A percentile compares a stretch with the other conserved stretches of the same genome.
Conservation (phyloP, 2,888 invertebrate genomes). For the Eupithecia inturbata region DNA sequence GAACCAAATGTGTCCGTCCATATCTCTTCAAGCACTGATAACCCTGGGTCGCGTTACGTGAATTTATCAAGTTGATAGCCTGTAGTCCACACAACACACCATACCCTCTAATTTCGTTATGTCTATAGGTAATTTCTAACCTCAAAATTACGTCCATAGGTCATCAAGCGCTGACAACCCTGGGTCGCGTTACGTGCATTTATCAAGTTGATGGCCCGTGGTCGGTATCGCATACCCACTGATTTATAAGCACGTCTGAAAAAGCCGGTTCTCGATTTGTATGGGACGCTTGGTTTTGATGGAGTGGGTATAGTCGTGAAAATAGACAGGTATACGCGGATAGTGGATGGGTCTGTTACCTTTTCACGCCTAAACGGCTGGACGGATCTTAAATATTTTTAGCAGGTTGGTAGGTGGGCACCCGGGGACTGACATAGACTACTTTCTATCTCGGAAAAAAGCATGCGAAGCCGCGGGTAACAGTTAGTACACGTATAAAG, state of each 20-base stretch:
- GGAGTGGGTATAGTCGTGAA: conserved; percentile 21
- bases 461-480: too few species aligned
- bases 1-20: neutral
- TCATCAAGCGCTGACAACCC: conserved; percentile 24
- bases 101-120: conserved; percentile 11
- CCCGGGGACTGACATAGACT: too few species aligned
- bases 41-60: conserved; percentile 58
- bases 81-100: conserved; percentile 27
- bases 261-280: conserved; percentile 65
- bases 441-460: too few species aligned
- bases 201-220: conserved; percentile 71
- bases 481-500: too few species aligned
- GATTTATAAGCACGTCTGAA: conserved; percentile 73
- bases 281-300: conserved; percentile 39
- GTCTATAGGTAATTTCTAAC: conserved; percentile 12
- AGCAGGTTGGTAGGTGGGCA: too few species aligned
- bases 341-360: too few species aligned
- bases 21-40: conserved; percentile 8
- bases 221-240: conserved; percentile 64
- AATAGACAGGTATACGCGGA: conserved; percentile 1
- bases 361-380: too few species aligned
- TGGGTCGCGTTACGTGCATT: conserved; percentile 67
- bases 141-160: conserved; percentile 5
- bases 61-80: conserved; percentile 75
- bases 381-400: too few species aligned